These are phyloP conservation scores for Hemitrygon akajei DNA, from an alignment of 2,797 vertebrate genomes.

Conservation along the genomic window DNA sequence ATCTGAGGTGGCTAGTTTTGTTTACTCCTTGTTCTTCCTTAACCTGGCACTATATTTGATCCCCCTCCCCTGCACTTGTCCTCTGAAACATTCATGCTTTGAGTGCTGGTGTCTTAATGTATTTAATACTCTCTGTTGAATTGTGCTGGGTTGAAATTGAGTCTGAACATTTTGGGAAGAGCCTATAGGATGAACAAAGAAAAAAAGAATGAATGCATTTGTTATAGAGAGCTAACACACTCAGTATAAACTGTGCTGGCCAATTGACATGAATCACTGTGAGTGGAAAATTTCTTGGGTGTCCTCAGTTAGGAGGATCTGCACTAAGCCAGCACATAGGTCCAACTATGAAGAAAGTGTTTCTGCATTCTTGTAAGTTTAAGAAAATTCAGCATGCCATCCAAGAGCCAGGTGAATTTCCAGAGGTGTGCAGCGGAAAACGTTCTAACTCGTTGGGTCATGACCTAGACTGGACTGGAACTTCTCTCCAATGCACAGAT, in stretches of 20 bases:
- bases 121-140: neutral
- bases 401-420: too few relatives aligned
- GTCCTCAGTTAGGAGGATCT: too few relatives aligned
- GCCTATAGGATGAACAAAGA: too few relatives aligned
- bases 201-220: neutral
- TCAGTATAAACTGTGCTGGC: neutral
- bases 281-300: neutral
- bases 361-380: too few relatives aligned
- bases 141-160: neutral
- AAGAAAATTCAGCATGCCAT: too few relatives aligned
- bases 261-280: neutral
- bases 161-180: neutral
- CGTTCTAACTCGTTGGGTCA: too few relatives aligned
- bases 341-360: too few relatives aligned
- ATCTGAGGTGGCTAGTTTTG: neutral
- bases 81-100: neutral
- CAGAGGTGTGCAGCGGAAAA: too few relatives aligned
- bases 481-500: too few relatives aligned
- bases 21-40: neutral
- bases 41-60: neutral
- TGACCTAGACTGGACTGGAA: too few relatives aligned
- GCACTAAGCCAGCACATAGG: too few relatives aligned
- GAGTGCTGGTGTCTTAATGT: neutral
- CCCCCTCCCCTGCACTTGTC: neutral
- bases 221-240: neutral